Percentiles rank a stretch among this genome's conserved stretches.
Conservation (phyloP, 2,113 vertebrate species). For the Indicator maculatus region DNA sequence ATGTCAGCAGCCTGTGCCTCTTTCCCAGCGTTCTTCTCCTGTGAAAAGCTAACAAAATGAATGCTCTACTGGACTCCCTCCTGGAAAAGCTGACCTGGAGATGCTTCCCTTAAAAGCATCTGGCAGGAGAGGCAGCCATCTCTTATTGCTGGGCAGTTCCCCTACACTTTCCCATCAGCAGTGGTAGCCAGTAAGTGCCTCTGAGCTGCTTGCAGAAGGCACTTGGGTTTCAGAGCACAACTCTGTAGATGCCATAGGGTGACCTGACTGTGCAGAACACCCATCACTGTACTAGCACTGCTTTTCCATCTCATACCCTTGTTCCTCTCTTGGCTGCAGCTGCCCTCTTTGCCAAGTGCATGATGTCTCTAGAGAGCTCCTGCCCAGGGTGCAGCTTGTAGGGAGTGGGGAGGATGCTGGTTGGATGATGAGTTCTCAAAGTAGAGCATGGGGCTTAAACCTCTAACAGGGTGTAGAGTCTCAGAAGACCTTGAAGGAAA, state of each 20-base stretch:
- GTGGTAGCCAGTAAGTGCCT: not conserved
- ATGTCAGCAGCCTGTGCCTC: not conserved
- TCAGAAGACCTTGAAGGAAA: not conserved
- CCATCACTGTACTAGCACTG: not conserved
- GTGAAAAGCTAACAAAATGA: not conserved
- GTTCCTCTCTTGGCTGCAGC: not conserved
- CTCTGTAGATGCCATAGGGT: not conserved
- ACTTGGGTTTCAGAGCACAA: rapidly evolving
- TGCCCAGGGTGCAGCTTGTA: rapidly evolving
- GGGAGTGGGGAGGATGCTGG: not conserved
- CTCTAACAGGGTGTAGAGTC: rapidly evolving
- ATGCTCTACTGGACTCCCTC: not conserved
- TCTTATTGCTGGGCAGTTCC: not conserved
- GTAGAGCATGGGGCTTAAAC: not conserved
- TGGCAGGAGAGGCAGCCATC: not conserved
- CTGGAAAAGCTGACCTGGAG: not conserved
- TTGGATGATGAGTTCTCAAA: not conserved
- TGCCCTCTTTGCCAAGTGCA: rapidly evolving
- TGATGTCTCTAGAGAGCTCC: not conserved
- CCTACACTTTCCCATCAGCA: not conserved
- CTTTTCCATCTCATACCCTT: not conserved
- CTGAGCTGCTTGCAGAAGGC: not conserved
- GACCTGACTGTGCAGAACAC: rapidly evolving
- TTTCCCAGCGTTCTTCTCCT: not conserved
- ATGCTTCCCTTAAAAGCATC: not conserved